These are phyloP conservation scores for Melanostoma scalare DNA, from an alignment of 2,888 invertebrate species.

Conservation along the genomic window DNA sequence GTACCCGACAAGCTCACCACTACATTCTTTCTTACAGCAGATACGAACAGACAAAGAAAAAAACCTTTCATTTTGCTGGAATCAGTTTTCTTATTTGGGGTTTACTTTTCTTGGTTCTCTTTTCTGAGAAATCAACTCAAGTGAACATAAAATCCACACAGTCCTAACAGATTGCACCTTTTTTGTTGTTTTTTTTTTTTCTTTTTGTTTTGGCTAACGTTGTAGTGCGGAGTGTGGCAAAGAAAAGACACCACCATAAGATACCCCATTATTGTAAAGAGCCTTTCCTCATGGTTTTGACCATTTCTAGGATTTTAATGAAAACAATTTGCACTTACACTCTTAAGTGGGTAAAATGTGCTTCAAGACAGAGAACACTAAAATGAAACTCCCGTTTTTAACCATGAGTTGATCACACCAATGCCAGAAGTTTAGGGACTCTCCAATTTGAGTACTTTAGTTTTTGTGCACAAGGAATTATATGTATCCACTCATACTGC, in stretches of 20 bases:
- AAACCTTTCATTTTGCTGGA: background rate
- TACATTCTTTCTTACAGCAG: background rate
- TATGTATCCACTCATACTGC: background rate
- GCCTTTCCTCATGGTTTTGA: conserved; percentile 32
- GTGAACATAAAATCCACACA: conserved; percentile 46
- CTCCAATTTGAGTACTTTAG: conserved; percentile 27
- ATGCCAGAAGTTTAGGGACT: conserved; percentile 29
- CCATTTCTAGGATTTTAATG: conserved; percentile 62
- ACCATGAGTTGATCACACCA: conserved; percentile 31
- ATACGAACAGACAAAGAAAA: background rate
- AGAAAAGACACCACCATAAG: conserved; percentile 28
- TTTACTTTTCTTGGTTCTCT: conserved; percentile 3
- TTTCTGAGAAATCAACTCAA: conserved; percentile 37
- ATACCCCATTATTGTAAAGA: conserved; percentile 8
- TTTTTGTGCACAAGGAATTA: conserved; percentile 16
- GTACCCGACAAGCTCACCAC: conserved; percentile 19
- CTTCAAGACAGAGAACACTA: conserved; percentile 44
- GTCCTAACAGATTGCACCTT: conserved; percentile 54
- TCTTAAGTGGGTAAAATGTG: conserved; percentile 46
- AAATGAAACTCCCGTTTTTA: conserved; percentile 34
- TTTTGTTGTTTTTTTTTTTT: background rate
- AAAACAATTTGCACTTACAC: conserved; percentile 71
- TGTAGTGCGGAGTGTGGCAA: background rate
- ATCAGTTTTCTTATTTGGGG: background rate
- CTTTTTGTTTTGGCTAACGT: background rate